Evolutionary conservation across 2,888 invertebrate genomes (phyloP).

Genomic region (Limnephilus marmoratus): DNA sequence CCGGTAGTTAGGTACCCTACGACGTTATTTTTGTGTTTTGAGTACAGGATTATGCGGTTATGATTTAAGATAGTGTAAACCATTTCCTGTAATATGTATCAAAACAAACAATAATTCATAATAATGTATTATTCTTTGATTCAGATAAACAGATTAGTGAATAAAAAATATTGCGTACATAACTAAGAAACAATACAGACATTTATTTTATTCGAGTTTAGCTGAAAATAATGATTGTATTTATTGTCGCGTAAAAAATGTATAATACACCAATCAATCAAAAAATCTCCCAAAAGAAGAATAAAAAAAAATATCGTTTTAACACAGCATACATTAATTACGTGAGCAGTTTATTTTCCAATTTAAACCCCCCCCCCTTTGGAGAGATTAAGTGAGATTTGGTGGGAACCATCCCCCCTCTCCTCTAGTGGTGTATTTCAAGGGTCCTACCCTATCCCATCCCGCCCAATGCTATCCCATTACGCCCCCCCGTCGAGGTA

Average conservation of each 20-base stretch:
- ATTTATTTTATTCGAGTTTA: neutral
- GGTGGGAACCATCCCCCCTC: no score
- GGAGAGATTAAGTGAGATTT: no score
- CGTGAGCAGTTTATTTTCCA: no score
- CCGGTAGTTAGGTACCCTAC: neutral
- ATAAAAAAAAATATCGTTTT: no score
- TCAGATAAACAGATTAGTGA: neutral
- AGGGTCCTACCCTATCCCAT: no score
- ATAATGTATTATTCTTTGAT: neutral
- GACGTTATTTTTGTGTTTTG: constrained; percentile 13
- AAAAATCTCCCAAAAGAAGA: no score
- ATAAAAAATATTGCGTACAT: neutral
- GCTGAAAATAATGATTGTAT: neutral
- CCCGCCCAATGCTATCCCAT: no score
- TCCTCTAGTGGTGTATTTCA: no score
- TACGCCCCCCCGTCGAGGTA: no score
- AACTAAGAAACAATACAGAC: neutral
- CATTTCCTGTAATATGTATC: constrained; percentile 54
- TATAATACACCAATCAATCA: no score
- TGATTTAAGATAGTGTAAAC: constrained; percentile 51
- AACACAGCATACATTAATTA: no score
- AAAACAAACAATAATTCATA: constrained; percentile 31
- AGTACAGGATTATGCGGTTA: constrained; percentile 50
- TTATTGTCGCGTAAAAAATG: neutral
- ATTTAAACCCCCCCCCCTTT: no score